Evolutionary conservation across 2,113 vertebrate genomes (phyloP).

Genomic region (Geococcyx californianus): DNA sequence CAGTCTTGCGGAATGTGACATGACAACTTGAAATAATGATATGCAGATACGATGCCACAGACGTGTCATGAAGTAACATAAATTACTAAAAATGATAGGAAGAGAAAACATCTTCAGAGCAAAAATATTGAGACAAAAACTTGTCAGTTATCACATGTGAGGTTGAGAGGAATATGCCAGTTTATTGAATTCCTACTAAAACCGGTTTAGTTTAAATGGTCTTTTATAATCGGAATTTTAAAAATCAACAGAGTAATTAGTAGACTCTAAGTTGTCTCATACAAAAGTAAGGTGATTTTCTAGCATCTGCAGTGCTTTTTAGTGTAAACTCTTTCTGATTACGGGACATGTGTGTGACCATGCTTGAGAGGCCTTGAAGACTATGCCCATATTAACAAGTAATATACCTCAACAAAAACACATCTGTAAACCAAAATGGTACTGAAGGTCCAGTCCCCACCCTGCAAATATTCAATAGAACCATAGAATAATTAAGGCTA

Average conservation of each 20-base stretch:
- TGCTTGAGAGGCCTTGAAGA: rapidly evolving
- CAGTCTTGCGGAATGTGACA: constrained; percentile 42
- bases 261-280: not conserved
- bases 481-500: no score
- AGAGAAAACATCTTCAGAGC: not conserved
- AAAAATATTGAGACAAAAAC: constrained; percentile 37
- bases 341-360: not conserved
- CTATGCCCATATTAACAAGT: not conserved
- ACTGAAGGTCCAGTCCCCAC: not conserved
- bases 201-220: not conserved
- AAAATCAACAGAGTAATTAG: not conserved
- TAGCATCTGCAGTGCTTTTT: not conserved
- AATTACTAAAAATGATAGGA: constrained; percentile 18
- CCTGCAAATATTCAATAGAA: no score
- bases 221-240: not conserved
- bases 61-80: not conserved
- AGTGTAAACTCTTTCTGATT: not conserved
- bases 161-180: not conserved
- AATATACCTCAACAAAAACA: not conserved
- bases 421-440: not conserved
- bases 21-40: constrained; percentile 40
- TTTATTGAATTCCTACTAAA: not conserved
- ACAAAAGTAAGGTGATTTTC: not conserved
- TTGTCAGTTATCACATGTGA: not conserved
- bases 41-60: not conserved